Percentiles rank a stretch among this genome's conserved stretches.
Evolutionary conservation across 2,113 vertebrate species (phyloP).

Genomic region (Gavialis gangeticus): DNA sequence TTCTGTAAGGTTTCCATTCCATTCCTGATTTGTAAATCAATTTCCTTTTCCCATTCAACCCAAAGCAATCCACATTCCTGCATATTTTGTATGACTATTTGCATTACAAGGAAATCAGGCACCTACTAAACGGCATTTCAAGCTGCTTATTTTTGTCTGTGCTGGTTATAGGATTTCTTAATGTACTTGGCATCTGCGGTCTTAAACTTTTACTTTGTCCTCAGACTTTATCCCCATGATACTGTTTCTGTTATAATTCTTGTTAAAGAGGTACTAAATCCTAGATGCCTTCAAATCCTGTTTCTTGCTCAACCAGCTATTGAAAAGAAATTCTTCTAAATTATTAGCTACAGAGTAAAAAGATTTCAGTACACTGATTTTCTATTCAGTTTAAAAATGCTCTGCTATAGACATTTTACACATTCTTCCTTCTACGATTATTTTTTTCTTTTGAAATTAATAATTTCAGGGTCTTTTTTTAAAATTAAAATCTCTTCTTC

Average conservation of each 20-base stretch:
- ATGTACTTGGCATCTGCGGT: not conserved
- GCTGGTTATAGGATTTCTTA: not conserved
- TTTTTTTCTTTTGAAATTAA: not conserved
- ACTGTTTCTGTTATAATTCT: constrained; percentile 19
- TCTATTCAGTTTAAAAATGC: not conserved
- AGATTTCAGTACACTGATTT: not conserved
- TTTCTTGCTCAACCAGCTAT: constrained; percentile 4
- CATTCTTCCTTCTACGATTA: not conserved
- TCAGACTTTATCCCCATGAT: not conserved
- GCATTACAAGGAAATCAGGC: constrained; percentile 60
- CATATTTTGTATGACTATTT: constrained; percentile 65
- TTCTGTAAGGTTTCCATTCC: constrained; percentile 49
- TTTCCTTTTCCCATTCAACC: constrained; percentile 73
- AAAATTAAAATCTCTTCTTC: not conserved
- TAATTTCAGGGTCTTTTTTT: not conserved
- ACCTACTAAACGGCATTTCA: constrained; percentile 65
- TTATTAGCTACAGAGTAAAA: not conserved
- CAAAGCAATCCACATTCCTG: constrained; percentile 69
- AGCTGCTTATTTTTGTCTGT: not conserved
- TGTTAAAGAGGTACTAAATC: constrained; percentile 9
- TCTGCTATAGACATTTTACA: not conserved
- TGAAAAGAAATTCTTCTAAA: not conserved
- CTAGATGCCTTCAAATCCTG: not conserved
- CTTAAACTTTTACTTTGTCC: constrained; percentile 3
- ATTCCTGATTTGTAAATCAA: constrained; percentile 67